These are phyloP conservation scores for Prosopocoilus inquinatus DNA, from an alignment of 2,888 invertebrate genomes.

Conservation along the genomic window DNA sequence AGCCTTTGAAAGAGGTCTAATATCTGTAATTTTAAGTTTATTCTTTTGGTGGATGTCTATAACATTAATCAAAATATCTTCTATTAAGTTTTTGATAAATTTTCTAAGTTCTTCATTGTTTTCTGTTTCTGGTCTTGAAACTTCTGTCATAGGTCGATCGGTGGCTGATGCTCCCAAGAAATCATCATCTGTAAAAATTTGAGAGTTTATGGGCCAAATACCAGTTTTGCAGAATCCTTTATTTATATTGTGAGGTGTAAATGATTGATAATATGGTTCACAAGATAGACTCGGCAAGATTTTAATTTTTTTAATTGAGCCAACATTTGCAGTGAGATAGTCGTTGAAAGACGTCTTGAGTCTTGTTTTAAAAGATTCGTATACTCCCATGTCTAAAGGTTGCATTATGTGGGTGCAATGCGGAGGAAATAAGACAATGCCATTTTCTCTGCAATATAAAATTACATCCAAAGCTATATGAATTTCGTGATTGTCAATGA, in stretches of 20 bases:
- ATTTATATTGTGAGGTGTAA: too few relatives aligned
- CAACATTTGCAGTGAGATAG: constrained; percentile 30
- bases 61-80: not conserved
- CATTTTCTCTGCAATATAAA: constrained; percentile 39
- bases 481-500: constrained; percentile 38
- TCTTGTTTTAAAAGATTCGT: constrained; percentile 32
- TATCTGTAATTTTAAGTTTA: not conserved
- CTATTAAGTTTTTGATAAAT: not conserved
- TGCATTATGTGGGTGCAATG: constrained; percentile 43
- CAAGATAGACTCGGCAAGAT: constrained; percentile 8
- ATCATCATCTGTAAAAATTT: not conserved
- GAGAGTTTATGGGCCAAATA: not conserved
- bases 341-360: constrained; percentile 25
- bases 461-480: too few relatives aligned
- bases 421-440: constrained; percentile 36
- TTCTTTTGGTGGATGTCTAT: not conserved
- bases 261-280: constrained; percentile 11
- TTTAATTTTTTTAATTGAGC: constrained; percentile 28
- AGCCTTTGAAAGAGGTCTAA: not conserved
- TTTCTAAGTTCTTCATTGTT: not conserved
- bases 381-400: constrained; percentile 27
- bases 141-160: not conserved
- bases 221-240: constrained; percentile 5
- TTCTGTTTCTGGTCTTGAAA: not conserved
- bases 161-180: not conserved